phyloP scores from a whole-genome alignment of 2,888 invertebrate species.

The Melieria picta region DNA sequence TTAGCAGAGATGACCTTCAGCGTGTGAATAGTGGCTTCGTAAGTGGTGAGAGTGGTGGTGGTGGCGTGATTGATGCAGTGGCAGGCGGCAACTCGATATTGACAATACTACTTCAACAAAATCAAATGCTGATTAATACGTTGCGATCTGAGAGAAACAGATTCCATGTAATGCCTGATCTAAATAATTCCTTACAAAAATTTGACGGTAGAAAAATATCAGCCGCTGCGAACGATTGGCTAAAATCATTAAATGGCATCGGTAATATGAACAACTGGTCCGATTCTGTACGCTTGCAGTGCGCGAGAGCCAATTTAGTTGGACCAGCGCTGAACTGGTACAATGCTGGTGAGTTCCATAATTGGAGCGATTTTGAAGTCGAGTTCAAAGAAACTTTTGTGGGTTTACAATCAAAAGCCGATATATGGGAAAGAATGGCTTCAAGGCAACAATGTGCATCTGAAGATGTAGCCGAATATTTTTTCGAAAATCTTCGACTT shows the following conservation, averaged over 20 bases:
- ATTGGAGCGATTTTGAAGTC: slow-evolving; percentile 14
- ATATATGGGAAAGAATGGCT: slow-evolving; percentile 21
- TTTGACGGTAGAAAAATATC: slow-evolving; percentile 32
- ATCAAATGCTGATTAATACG: slow-evolving; percentile 22
- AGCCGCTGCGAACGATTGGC: slow-evolving; percentile 33
- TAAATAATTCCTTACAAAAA: background rate
- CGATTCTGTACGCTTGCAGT: no score
- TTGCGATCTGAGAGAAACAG: slow-evolving; percentile 25
- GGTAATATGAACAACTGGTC: slow-evolving; percentile 32
- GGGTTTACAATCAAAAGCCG: background rate
- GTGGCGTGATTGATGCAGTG: background rate
- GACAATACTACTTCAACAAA: background rate
- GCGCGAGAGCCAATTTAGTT: no score
- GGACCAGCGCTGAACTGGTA: slow-evolving; percentile 16
- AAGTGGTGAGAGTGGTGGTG: background rate
- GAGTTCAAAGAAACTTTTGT: slow-evolving; percentile 22
- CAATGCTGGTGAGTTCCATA: slow-evolving; percentile 13
- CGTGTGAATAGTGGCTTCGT: background rate
- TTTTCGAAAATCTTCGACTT: no score
- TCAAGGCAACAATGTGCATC: background rate
- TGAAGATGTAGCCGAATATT: no score
- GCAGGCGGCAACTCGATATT: slow-evolving; percentile 23
- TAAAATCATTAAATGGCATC: slow-evolving; percentile 32
- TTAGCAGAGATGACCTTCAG: background rate
- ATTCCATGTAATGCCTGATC: slow-evolving; percentile 35